Base-by-base conservation (phyloP, 2,113 vertebrate genomes). In the Erythrocebus patas region DNA sequence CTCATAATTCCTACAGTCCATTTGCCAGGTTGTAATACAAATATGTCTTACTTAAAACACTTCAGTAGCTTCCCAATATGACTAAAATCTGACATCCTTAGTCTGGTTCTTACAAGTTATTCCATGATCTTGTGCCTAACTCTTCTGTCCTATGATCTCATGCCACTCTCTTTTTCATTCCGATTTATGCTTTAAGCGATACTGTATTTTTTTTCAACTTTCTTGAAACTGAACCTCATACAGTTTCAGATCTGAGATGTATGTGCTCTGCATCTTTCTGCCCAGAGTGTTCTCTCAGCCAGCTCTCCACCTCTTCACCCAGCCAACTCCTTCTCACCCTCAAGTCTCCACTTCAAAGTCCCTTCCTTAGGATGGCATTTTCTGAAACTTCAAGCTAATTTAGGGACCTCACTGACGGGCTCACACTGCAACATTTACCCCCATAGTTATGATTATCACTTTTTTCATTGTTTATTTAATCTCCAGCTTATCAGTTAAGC, bases 91-190 rank as follows among this genome's bases (percentile, higher is more conserved):
- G 25, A 52, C 59, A 32, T 16, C 16, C n/a, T 18, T 9, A 6
- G 35, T 22, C 25, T 22, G 57, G 23, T n/a, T 48, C 66, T 18
- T 59, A 2, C 20, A 45, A 1, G 20, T 57, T 8, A 20, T 66
- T 25, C 18, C 27, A 20, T 0, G 2, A 35, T n/a, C 38, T 81
- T 18, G 30, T 12, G 7, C 11, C 20, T 16, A 6, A 23, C 13
- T 35, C 35, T 9, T 50, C 20, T 4, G 9, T 35, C 35, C 35
- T 45, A 11, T 1, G 20, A 16, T 38, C n/a, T 72, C 27, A 32
- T 4, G 1, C 22, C 5, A 0, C 13, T 14, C 27, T 61, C 0
- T 6, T 25, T 25, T 11, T 43, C 45, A 7, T 35, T 27, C 9
- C 16, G 5, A 48, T 57, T 1, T 8, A 1, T 30, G 14, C 5